These are phyloP conservation scores for Poeciliopsis prolifica DNA, from an alignment of 2,113 vertebrate genomes.

Conservation along the genomic window DNA sequence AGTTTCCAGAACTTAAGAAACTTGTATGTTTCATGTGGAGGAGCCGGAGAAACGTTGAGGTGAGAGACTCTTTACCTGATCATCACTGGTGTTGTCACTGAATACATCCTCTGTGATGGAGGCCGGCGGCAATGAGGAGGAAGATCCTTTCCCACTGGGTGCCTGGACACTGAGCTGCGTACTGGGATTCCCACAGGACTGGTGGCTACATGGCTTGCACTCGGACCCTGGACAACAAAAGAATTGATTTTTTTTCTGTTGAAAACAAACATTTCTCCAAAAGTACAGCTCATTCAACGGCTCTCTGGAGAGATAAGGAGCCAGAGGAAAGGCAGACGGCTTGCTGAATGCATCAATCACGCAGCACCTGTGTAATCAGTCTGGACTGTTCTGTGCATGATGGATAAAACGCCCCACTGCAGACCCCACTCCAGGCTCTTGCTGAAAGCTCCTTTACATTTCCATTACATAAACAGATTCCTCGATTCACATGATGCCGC, in stretches of 20 bases:
- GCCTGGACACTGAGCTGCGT: conserved; percentile 26
- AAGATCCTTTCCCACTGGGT: conserved; percentile 47
- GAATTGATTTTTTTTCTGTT: not conserved
- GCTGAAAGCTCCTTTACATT: conserved; percentile 55
- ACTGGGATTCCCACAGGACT: conserved; percentile 40
- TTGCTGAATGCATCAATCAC: conserved; percentile 17
- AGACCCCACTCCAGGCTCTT: conserved; percentile 19
- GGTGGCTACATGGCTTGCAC: conserved; percentile 80
- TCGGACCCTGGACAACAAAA: conserved; percentile 78
- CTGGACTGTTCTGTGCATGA: not conserved
- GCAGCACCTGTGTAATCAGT: conserved; percentile 23
- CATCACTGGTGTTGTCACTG: conserved; percentile 71
- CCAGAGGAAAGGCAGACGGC: not conserved
- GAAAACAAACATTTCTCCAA: not conserved
- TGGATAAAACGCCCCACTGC: conserved; percentile 5
- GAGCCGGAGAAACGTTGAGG: not conserved
- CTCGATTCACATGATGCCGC: conserved; percentile 50
- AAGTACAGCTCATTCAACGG: not conserved
- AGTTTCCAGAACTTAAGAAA: not conserved
- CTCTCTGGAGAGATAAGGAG: not conserved
- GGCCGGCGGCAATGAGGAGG: conserved; percentile 74
- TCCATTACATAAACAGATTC: conserved; percentile 68
- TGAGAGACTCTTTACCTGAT: conserved; percentile 76
- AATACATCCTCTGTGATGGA: conserved; percentile 79
- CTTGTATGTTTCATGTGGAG: not conserved